Evolutionary conservation across 1,140 invertebrate species (phyloP), one percentile per base, ranked within the genome.

Genomic region (Microplitis demolitor): DNA sequence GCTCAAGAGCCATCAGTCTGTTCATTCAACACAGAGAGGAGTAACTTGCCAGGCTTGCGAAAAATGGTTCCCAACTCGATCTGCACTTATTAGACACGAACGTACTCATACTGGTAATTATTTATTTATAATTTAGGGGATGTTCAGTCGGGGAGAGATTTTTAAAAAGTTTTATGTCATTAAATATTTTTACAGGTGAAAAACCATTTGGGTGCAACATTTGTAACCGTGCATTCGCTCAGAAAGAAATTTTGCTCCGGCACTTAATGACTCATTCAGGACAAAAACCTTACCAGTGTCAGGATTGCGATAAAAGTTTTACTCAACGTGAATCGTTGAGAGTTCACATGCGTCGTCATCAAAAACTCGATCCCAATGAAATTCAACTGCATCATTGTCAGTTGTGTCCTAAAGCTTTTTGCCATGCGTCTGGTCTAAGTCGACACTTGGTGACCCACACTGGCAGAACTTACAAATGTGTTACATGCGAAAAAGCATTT

Each of bases 261-360:
- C 96, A 97, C 85, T 89, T 94, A 75, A 91, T 95, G 82, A 93
- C 93, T n/a, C 95, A 97, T 79, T 93, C 92, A 0, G 95, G 95
- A 69, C 90, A 92, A 75, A 93, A 94, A 79, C 95, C 95, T 0
- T 94, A 93, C 85, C 90, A 91, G 78, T 96, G 95, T 81, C 88
- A 90, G 51, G 89, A 91, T 73, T 96, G 95, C 80, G 85, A 89
- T 0, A 92, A 94, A 77, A 91, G 91, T 62, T 93, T 93, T 80
- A 92, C 92, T 1, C 92, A 93, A 80, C 90, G 91, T 56, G 90
- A 90, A 76, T 90, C 91, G 9, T 83, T 94, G 1, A 86, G 88
- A 60, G 87, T 90, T 8, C 93, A 94, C 78, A 89, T 90, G 78
- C 86, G 90, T 6, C 84, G 88, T 13, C 91, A 93, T 83, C 85